Evolutionary conservation across 2,888 invertebrate species (phyloP).

Genomic region (Acleris emargana): DNA sequence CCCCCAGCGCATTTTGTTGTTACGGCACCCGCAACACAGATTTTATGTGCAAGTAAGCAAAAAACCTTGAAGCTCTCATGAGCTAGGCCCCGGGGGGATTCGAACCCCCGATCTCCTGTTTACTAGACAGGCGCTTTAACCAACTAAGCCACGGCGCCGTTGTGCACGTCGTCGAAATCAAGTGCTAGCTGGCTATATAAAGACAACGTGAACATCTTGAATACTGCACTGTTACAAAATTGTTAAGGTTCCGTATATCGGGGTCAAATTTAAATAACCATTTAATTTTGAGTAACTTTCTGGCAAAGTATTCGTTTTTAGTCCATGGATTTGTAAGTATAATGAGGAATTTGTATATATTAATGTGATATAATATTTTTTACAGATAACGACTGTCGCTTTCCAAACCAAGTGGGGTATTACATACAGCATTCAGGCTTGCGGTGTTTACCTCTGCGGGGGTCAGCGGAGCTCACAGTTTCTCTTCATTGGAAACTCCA

Average conservation of each 20-base stretch:
- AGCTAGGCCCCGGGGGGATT: conserved; percentile 82
- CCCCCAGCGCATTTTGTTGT: conserved; percentile 79
- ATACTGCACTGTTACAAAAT: not conserved
- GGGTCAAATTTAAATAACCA: conserved; percentile 12
- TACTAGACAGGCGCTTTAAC: conserved; percentile 84
- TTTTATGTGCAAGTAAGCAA: conserved; percentile 84
- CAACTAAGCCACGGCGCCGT: conserved; percentile 84
- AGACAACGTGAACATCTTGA: not conserved
- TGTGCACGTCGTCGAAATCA: conserved; percentile 48
- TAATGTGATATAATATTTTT: conserved; percentile 42
- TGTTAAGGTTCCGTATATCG: not conserved
- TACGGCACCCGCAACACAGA: conserved; percentile 73
- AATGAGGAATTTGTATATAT: conserved; percentile 25
- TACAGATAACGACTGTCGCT: conserved; percentile 86
- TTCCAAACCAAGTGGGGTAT: conserved; percentile 86
- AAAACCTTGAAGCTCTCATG: conserved; percentile 31
- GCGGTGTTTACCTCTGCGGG: conserved; percentile 69
- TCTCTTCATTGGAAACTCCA: conserved; percentile 46
- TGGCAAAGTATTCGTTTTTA: conserved; percentile 17
- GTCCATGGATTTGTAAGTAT: conserved; percentile 30
- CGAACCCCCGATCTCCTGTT: conserved; percentile 84
- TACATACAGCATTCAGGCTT: conserved; percentile 76
- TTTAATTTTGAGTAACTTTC: conserved; percentile 17
- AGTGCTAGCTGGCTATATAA: conserved; percentile 24
- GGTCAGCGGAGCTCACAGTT: conserved; percentile 48